Evolutionary conservation across 2,797 vertebrate species (phyloP).

Genomic region (Bufotes viridis): DNA sequence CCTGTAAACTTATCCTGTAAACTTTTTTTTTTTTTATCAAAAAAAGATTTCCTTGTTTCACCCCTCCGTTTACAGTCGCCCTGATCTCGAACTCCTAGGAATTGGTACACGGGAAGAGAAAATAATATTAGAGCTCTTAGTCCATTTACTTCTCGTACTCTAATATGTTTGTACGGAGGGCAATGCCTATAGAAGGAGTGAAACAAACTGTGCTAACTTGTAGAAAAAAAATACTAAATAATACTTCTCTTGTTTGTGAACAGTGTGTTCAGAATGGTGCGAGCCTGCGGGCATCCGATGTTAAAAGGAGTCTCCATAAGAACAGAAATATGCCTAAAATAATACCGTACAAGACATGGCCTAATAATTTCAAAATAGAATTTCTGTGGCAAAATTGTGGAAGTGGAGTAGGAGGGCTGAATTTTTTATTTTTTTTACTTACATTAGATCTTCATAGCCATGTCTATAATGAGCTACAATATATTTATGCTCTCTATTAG

Average conservation of each 20-base stretch:
- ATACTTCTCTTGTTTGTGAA: neutral
- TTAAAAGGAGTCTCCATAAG: neutral
- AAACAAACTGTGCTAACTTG: neutral
- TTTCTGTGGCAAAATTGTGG: neutral
- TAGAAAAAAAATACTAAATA: neutral
- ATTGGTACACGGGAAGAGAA: neutral
- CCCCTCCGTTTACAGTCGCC: neutral
- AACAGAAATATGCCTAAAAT: neutral
- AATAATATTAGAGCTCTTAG: neutral
- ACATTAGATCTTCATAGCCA: too few species aligned
- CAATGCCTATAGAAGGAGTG: neutral
- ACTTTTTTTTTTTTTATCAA: too few species aligned
- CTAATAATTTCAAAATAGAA: neutral
- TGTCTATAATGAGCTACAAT: too few species aligned
- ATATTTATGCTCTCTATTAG: too few species aligned
- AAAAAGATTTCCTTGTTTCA: neutral
- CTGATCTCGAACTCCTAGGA: neutral
- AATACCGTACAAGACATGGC: neutral
- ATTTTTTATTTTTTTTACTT: neutral
- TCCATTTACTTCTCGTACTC: neutral
- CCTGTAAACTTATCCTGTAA: too few species aligned
- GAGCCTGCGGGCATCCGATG: neutral
- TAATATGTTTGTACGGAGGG: neutral
- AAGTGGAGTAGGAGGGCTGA: neutral
- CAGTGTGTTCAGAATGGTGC: neutral